phyloP scores from a whole-genome alignment of 2,113 vertebrate species.

The Nannospalax galili region DNA sequence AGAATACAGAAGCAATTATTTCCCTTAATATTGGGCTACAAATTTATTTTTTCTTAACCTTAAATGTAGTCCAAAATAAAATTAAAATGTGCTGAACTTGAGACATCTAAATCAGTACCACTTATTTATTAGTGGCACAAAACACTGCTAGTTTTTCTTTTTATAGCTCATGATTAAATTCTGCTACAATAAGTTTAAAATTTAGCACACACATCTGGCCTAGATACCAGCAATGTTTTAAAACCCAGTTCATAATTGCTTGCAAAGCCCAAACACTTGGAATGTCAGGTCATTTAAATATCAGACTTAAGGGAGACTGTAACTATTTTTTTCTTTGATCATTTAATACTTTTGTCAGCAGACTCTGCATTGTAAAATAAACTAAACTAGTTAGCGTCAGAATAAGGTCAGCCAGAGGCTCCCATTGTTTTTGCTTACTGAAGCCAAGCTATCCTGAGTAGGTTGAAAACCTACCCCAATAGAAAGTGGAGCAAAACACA shows the following conservation, averaged over 20 bases:
- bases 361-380: conserved; percentile 44
- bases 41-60: background rate
- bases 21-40: background rate
- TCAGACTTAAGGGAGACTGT: conserved; percentile 39
- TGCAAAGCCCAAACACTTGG: conserved; percentile 46
- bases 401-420: conserved; percentile 50
- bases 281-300: conserved; percentile 59
- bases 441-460: background rate
- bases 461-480: conserved; percentile 40
- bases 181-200: background rate
- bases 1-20: background rate
- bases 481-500: background rate
- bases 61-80: background rate
- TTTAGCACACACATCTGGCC: background rate
- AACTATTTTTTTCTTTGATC: conserved; percentile 65
- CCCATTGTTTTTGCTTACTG: conserved; percentile 47
- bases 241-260: background rate
- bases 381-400: conserved; percentile 41
- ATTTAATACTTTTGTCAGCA: conserved; percentile 68
- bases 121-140: background rate
- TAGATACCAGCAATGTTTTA: background rate
- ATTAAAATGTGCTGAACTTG: background rate
- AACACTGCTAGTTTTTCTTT: background rate
- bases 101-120: background rate
- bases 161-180: background rate